phyloP scores from a whole-genome alignment of 2,113 vertebrate genomes.

The Phrynosoma blainvillii region DNA sequence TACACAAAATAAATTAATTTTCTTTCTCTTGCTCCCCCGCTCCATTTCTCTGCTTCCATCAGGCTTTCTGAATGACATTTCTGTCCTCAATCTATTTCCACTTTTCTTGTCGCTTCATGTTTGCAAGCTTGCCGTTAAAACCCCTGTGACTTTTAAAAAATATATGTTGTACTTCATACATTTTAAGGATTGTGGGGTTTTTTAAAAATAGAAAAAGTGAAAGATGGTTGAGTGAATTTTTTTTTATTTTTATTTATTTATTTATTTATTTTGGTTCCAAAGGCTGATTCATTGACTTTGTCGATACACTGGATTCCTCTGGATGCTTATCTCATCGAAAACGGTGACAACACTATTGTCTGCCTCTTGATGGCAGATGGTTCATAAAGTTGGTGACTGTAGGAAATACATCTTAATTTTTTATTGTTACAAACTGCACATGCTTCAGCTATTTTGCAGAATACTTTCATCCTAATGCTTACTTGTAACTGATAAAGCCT shows the following conservation, averaged over 20 bases:
- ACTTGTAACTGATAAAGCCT: background rate
- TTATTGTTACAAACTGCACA: background rate
- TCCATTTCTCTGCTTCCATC: background rate
- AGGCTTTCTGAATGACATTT: background rate
- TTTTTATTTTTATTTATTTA: no score
- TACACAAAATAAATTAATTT: background rate
- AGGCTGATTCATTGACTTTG: no score
- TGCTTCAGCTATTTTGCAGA: background rate
- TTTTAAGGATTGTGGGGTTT: no score
- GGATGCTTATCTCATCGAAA: background rate
- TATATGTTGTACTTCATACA: no score
- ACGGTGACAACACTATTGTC: background rate
- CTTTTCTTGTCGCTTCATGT: background rate
- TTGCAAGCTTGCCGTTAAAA: no score
- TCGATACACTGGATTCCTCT: background rate
- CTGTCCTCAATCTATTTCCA: background rate
- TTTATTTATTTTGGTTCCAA: no score
- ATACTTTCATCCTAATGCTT: background rate
- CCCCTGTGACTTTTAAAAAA: no score
- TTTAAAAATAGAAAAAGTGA: no score
- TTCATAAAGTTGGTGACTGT: background rate
- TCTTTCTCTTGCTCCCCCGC: background rate
- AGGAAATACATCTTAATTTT: background rate
- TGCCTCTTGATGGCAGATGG: background rate
- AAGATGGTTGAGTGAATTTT: no score